Conservation (phyloP, 2,797 vertebrate genomes). For the Pangasius larnaudii region DNA sequence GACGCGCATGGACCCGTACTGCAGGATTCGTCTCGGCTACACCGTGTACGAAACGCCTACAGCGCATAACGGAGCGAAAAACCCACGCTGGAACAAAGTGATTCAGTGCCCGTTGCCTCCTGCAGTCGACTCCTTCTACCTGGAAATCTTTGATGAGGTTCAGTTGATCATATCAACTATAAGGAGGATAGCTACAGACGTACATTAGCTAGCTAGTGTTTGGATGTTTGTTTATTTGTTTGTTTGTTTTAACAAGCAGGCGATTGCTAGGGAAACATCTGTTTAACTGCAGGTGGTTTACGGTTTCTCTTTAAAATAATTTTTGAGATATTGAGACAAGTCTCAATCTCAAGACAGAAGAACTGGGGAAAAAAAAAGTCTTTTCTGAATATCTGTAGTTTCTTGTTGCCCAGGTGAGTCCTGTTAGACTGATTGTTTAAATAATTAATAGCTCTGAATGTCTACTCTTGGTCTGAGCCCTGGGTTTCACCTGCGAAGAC, state of each 20-base stretch:
- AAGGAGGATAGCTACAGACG: background rate
- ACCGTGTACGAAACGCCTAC: conserved; percentile 97
- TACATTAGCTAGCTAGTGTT: too few relatives aligned
- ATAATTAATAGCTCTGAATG: too few relatives aligned
- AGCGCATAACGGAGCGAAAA: conserved; percentile 96
- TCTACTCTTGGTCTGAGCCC: too few relatives aligned
- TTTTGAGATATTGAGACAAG: background rate
- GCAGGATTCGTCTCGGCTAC: conserved; percentile 90
- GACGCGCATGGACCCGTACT: conserved; percentile 98
- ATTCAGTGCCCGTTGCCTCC: conserved; percentile 95
- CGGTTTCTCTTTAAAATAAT: background rate
- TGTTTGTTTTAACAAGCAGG: background rate
- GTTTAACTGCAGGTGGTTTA: background rate
- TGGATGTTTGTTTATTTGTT: background rate
- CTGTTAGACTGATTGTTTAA: too few relatives aligned
- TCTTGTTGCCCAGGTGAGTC: too few relatives aligned
- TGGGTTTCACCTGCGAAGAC: too few relatives aligned
- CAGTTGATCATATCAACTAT: background rate
- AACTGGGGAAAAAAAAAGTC: too few relatives aligned
- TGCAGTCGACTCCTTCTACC: conserved; percentile 93
- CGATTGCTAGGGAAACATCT: background rate
- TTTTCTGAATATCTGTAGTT: too few relatives aligned
- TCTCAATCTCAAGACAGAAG: background rate
- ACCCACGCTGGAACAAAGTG: conserved; percentile 97
- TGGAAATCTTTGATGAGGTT: conserved; percentile 99